Conservation (phyloP, 2,113 vertebrate genomes). For the Pogonocichla stellata region DNA sequence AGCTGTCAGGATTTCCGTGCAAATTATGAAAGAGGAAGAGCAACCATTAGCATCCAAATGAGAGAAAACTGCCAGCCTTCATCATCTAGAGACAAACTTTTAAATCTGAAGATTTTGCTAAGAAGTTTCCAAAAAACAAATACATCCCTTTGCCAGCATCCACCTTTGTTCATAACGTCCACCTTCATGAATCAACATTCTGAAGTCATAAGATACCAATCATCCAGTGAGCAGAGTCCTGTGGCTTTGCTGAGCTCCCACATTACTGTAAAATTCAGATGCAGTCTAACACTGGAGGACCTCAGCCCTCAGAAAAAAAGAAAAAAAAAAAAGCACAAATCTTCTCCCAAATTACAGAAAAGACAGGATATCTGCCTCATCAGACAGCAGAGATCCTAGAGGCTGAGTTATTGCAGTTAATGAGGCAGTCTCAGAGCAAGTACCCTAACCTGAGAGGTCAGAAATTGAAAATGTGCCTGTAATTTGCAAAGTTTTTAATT, state of each 20-base stretch:
- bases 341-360: conserved; percentile 38
- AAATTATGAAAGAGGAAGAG: background rate
- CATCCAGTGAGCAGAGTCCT: background rate
- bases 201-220: background rate
- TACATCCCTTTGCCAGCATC: background rate
- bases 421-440: conserved; percentile 29
- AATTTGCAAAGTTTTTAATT: conserved; percentile 17
- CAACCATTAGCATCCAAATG: background rate
- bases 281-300: background rate
- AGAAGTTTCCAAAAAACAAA: background rate
- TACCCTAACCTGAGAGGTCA: conserved; percentile 49
- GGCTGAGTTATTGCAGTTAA: conserved; percentile 59
- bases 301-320: conserved; percentile 11
- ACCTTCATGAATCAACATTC: background rate
- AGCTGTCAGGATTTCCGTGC: conserved; percentile 6
- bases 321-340: background rate
- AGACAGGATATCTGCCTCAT: conserved; percentile 14
- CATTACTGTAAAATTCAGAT: conserved; percentile 24
- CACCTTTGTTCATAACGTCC: background rate
- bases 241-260: background rate
- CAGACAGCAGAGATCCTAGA: conserved; percentile 28
- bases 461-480: conserved; percentile 12
- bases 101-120: conserved; percentile 16
- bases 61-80: conserved; percentile 30
- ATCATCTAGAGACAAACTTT: background rate